Conservation (phyloP, 2,888 invertebrate species). For the Encarsia formosa region DNA sequence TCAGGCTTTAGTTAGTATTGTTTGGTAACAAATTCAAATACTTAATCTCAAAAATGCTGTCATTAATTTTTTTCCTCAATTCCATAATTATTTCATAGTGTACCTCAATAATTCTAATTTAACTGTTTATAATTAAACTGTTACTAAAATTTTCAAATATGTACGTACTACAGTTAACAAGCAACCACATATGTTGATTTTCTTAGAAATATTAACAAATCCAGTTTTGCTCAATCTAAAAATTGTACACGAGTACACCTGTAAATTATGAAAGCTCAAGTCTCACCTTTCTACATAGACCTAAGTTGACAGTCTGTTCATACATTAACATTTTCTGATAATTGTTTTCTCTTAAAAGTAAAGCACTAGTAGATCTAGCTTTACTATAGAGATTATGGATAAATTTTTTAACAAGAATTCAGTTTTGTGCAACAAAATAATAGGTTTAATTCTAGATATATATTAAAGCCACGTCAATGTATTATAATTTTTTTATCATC, state of each 20-base stretch:
- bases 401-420: conserved; percentile 30
- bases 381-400: conserved; percentile 44
- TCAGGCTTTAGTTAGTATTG: no score
- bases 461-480: conserved; percentile 44
- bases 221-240: conserved; percentile 18
- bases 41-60: no score
- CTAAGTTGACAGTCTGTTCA: conserved; percentile 45
- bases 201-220: conserved; percentile 29
- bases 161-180: conserved; percentile 31
- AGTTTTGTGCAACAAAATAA: conserved; percentile 45
- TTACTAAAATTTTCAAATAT: background rate
- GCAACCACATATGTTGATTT: conserved; percentile 31
- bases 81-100: no score
- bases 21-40: no score
- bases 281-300: conserved; percentile 49
- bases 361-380: no score
- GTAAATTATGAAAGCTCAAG: conserved; percentile 49
- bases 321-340: conserved; percentile 39
- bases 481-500: conserved; percentile 39
- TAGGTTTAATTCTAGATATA: conserved; percentile 48
- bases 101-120: no score
- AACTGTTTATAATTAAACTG: background rate
- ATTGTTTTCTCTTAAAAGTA: conserved; percentile 45
- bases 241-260: conserved; percentile 42
- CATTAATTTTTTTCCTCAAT: no score